These are phyloP conservation scores for Bovichtus variegatus DNA, from an alignment of 2,797 vertebrate genomes.

Conservation along the genomic window DNA sequence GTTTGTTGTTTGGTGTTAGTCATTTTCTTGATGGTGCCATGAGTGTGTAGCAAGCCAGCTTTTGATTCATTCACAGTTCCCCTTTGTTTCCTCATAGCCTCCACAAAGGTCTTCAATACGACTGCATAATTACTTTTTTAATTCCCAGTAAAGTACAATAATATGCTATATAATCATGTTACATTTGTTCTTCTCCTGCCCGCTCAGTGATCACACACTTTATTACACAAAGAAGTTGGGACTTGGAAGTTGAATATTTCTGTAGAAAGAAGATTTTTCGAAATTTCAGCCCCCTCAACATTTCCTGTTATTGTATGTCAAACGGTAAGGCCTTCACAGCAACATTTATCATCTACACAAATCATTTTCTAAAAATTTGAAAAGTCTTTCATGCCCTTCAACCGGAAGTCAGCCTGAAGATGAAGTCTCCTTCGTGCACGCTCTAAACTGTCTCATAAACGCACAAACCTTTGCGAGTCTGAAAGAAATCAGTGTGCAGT, in stretches of 20 bases:
- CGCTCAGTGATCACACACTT: background rate
- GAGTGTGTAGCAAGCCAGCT: conserved; percentile 19
- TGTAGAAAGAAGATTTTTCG: background rate
- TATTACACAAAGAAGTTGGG: background rate
- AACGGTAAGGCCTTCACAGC: background rate
- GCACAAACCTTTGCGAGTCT: background rate
- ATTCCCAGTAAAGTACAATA: background rate
- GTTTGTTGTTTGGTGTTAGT: conserved; percentile 45
- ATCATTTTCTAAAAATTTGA: no score
- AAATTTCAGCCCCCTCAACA: background rate
- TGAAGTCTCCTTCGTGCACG: background rate
- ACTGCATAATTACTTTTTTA: background rate
- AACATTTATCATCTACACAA: no score
- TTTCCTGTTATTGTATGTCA: background rate
- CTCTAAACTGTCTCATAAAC: background rate
- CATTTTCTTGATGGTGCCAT: conserved; percentile 32
- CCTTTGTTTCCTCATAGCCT: background rate
- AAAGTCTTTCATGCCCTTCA: no score
- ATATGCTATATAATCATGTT: no score
- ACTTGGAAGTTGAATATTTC: background rate
- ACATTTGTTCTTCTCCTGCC: background rate
- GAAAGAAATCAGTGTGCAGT: background rate
- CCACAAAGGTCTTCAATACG: background rate
- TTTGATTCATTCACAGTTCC: conserved; percentile 47
- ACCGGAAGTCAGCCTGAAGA: background rate